Percentiles rank a stretch among this genome's conserved stretches.
Conservation (phyloP, 2,888 invertebrate genomes). For the Agriotes lineatus region DNA sequence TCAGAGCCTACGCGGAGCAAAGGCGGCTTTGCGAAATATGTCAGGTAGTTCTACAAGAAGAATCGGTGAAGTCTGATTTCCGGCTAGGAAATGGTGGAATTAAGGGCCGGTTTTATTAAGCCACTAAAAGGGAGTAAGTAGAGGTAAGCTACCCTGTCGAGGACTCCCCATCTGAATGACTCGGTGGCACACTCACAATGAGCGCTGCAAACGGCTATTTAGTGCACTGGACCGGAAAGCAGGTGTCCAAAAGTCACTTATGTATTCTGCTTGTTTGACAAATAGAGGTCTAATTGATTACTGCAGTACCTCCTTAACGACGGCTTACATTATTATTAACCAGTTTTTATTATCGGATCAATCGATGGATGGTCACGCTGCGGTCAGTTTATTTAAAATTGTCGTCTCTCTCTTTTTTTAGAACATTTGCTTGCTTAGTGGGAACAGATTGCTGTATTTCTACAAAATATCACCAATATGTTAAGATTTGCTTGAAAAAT, state of each 20-base stretch:
- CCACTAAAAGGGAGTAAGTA: conserved; percentile 49
- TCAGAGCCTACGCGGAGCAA: neutral
- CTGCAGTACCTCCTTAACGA: conserved; percentile 26
- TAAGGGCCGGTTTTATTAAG: conserved; percentile 39
- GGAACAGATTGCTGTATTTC: too few relatives aligned
- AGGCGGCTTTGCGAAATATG: too few relatives aligned
- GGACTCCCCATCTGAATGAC: conserved; percentile 57
- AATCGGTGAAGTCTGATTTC: neutral
- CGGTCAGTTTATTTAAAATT: too few relatives aligned
- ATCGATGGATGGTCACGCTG: conserved; percentile 21
- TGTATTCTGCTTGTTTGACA: conserved; percentile 58
- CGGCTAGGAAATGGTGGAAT: conserved; percentile 45
- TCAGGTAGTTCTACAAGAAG: too few relatives aligned
- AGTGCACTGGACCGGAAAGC: conserved; percentile 65
- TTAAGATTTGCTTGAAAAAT: too few relatives aligned
- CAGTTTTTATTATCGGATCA: conserved; percentile 21
- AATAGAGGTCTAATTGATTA: conserved; percentile 61
- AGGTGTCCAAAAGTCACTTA: conserved; percentile 66
- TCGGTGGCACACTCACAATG: conserved; percentile 63
- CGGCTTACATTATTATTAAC: conserved; percentile 22
- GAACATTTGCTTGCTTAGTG: too few relatives aligned
- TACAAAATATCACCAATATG: too few relatives aligned
- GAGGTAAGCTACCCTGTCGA: conserved; percentile 53
- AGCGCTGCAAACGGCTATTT: conserved; percentile 64
- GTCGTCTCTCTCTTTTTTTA: too few relatives aligned